phyloP scores from a whole-genome alignment of 2,888 invertebrate species.

The Himalopsyche tibetana region DNA sequence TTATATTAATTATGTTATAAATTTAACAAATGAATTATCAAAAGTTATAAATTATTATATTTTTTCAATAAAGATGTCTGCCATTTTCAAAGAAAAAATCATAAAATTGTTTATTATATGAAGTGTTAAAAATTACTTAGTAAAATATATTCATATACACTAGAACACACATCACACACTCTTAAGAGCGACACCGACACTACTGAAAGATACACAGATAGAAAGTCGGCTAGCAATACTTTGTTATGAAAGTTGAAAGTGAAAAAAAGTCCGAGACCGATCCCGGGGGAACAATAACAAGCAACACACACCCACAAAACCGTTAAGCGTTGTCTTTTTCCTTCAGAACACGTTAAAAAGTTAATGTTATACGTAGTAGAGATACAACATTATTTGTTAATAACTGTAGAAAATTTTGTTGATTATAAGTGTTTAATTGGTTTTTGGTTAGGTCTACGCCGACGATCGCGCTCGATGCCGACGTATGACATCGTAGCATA shows the following conservation, averaged over 20 bases:
- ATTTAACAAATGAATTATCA: too few relatives aligned
- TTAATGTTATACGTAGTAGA: neutral
- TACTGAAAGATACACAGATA: neutral
- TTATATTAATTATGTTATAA: too few relatives aligned
- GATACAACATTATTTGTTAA: neutral
- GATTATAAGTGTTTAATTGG: neutral
- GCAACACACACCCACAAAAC: conserved; percentile 33
- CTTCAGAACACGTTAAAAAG: neutral
- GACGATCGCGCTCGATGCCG: conserved; percentile 29
- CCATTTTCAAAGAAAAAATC: too few relatives aligned
- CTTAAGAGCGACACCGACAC: neutral
- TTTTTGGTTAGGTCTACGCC: conserved; percentile 36
- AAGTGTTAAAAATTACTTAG: too few relatives aligned
- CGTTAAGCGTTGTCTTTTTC: neutral
- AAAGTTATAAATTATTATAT: too few relatives aligned
- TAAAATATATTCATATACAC: neutral
- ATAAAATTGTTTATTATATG: too few relatives aligned
- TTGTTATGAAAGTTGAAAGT: conserved; percentile 41
- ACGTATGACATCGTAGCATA: conserved; percentile 54
- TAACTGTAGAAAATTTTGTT: neutral
- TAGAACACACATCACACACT: conserved; percentile 8
- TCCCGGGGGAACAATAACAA: conserved; percentile 31
- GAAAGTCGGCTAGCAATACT: conserved; percentile 32
- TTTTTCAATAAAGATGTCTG: too few relatives aligned
- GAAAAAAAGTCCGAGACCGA: conserved; percentile 39